Evolutionary conservation across 1,140 invertebrate genomes (phyloP), one percentile per base, ranked within the genome.

Genomic region (Venustaconcha ellipsiformis): DNA sequence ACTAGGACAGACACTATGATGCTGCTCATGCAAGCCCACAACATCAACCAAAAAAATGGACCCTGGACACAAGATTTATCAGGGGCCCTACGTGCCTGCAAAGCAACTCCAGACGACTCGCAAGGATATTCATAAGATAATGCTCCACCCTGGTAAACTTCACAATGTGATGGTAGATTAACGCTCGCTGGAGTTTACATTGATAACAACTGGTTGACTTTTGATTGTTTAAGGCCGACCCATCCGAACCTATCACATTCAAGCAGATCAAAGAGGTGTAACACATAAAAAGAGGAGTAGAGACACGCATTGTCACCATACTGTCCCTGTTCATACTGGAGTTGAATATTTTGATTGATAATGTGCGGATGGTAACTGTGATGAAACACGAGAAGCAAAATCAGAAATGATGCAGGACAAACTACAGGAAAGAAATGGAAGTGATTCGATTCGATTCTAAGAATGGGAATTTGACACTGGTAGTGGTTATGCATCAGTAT

Each of bases 171-270:
- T 72, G 55, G 60, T 13, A 14, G 17, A 56, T 12, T 57, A 72
- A 3, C 30, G 59, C 11, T 57, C 62, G 3, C 74, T 56, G 71
- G 72, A 13, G n/a, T 30, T 30, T 78, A 74, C 59, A 70, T 75
- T 17, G 77, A 78, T 17, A 73, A 69, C 15, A 73, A 2, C 74
- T 65, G 59, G 0, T 8, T 78, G 70, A 78, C 57, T 56, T 20
- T 12, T 56, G n/a, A 1, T 78, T 70, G 76, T 57, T 37, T 58
- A 64, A 73, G 20, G 76, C 76, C 14, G 58, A 73, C 18, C 1
- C 73, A 15, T 74, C 73, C 57, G 56, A 67, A 0, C 57, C 68
- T 11, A 58, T 63, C 20, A 70, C 59, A 8, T 14, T 60, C 3
- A 69, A 62, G 17, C 67, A 69, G 59, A 70, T 75, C 6, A 11